Base-by-base conservation (phyloP, 2,113 vertebrate species). In the Lamprotornis superbus region DNA sequence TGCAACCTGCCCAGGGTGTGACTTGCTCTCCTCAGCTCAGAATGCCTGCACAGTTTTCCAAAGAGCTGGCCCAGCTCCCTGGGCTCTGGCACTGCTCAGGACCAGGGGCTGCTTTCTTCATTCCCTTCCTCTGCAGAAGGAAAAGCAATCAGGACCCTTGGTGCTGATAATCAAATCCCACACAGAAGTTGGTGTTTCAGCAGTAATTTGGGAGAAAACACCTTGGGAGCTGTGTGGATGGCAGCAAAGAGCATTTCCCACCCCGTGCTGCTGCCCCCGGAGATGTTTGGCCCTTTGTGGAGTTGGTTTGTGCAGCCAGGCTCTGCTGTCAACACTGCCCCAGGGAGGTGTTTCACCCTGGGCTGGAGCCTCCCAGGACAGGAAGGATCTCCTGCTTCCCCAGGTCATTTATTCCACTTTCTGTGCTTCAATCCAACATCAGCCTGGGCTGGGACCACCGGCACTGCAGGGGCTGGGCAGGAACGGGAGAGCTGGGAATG, bases 391-490 rank as follows among this genome's bases (percentile, higher is more conserved):
- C 11, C 39, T 81, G 40, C 56, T 75, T 93, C 63, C 67, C 80
- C 30, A 27, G 7, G 44, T 39, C 47, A 21, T 63, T 83, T 35
- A 67, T 74, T 91, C 63, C 49, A 18, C 23, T 61, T 24, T 39
- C 44, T 89, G 46, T 80, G 33, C 49, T 46, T 76, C 37, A 50
- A 16, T 47, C 37, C 60, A 35, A 40, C 4, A 50, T 15, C 61
- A 33, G 30, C 17, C n/a, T 2, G 0, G 15, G 33, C 63, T 37
- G 53, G 68, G 35, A 40, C 28, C 64, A 42, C 7, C 2, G 2
- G 44, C 81, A 25, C 27, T 1, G 1, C 24, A 25, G 39, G 50
- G n/a, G 15, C 39, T 21, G 35, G 16, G 28, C 0, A 1, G 47
- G 61, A 49, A 75, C 14, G 28, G 30, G 39, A n/a, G 22, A 74